These are phyloP conservation scores for Pseudochaenichthys georgianus DNA, from an alignment of 2,797 vertebrate genomes.

Conservation along the genomic window DNA sequence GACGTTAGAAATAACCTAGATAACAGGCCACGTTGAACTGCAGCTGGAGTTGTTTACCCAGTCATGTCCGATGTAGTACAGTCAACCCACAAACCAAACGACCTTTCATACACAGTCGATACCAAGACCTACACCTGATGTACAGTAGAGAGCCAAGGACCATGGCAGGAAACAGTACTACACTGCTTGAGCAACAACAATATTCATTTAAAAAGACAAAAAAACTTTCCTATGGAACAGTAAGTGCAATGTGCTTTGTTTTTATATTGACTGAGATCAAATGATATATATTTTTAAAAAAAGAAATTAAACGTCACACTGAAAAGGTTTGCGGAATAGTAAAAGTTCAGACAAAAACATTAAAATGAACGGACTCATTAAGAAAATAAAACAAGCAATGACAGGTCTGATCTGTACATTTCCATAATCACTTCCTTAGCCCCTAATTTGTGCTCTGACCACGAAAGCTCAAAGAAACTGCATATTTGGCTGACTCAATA, in stretches of 20 bases:
- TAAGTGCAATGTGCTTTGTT: slow-evolving; percentile 92
- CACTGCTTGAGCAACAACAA: slow-evolving; percentile 89
- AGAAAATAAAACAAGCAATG: slow-evolving; percentile 78
- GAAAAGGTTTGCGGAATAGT: slow-evolving; percentile 87
- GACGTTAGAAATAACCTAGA: slow-evolving; percentile 58
- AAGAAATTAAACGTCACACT: slow-evolving; percentile 90
- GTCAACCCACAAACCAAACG: slow-evolving; percentile 61
- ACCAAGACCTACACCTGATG: slow-evolving; percentile 75
- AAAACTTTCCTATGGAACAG: slow-evolving; percentile 92
- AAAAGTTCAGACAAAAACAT: slow-evolving; percentile 74
- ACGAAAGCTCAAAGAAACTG: slow-evolving; percentile 81
- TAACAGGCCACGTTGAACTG: slow-evolving; percentile 63
- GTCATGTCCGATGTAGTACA: slow-evolving; percentile 64
- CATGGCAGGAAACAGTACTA: slow-evolving; percentile 86
- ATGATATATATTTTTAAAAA: slow-evolving; percentile 93
- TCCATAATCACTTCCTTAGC: slow-evolving; percentile 84
- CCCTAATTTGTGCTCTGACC: slow-evolving; percentile 85
- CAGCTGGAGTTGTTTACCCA: slow-evolving; percentile 72
- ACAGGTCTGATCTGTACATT: slow-evolving; percentile 85
- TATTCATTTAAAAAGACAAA: slow-evolving; percentile 88
- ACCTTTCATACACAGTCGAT: slow-evolving; percentile 71
- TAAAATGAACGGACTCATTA: slow-evolving; percentile 73
- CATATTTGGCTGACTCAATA: slow-evolving; percentile 79
- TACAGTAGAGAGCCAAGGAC: slow-evolving; percentile 83
- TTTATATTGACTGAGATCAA: slow-evolving; percentile 93